phyloP scores from a whole-genome alignment of 2,888 invertebrate genomes.

The Epistrophella euchroma region DNA sequence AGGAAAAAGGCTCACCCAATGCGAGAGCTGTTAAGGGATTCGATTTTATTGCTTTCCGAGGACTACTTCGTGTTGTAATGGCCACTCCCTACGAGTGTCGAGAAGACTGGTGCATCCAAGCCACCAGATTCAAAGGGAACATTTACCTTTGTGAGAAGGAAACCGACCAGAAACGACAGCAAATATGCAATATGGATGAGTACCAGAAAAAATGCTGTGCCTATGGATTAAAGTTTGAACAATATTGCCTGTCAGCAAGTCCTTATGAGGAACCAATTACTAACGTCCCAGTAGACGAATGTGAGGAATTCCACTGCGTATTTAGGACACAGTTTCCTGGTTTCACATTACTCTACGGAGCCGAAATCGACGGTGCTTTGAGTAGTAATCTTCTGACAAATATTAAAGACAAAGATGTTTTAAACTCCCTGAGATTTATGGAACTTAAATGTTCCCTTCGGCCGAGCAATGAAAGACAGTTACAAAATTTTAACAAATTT shows the following conservation, averaged over 20 bases:
- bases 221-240: slow-evolving; percentile 92
- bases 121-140: slow-evolving; percentile 87
- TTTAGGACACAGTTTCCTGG: slow-evolving; percentile 86
- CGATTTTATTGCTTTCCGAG: slow-evolving; percentile 89
- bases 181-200: slow-evolving; percentile 84
- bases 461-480: slow-evolving; percentile 85
- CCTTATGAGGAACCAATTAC: slow-evolving; percentile 80
- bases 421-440: slow-evolving; percentile 85
- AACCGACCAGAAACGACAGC: slow-evolving; percentile 85
- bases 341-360: slow-evolving; percentile 88
- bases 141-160: slow-evolving; percentile 89
- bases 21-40: slow-evolving; percentile 73
- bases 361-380: slow-evolving; percentile 90
- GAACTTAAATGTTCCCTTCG: slow-evolving; percentile 89
- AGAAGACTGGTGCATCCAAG: slow-evolving; percentile 89
- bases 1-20: not conserved
- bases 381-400: slow-evolving; percentile 68
- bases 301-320: slow-evolving; percentile 88
- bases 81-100: slow-evolving; percentile 88
- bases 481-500: slow-evolving; percentile 85
- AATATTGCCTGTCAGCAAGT: slow-evolving; percentile 87
- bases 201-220: slow-evolving; percentile 85
- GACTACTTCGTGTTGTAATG: slow-evolving; percentile 88
- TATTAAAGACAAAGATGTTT: slow-evolving; percentile 61
- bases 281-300: slow-evolving; percentile 86